Evolutionary conservation across 2,888 invertebrate species (phyloP).

Genomic region (Notodonta ziczac): DNA sequence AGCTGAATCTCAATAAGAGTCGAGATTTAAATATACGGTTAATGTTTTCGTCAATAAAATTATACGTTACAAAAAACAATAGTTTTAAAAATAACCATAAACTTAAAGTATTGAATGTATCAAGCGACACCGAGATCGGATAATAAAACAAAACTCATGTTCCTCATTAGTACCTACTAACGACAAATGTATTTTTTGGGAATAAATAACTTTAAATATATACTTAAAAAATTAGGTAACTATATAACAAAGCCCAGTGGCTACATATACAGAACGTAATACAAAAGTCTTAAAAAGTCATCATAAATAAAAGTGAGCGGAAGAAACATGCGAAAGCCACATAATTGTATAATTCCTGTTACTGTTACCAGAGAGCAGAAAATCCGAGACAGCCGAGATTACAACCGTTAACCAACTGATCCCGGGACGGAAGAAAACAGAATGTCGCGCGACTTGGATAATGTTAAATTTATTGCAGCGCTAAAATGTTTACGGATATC

Average conservation of each 20-base stretch:
- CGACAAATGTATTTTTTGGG: too few species aligned
- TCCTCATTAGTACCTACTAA: too few species aligned
- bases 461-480: slow-evolving; percentile 83
- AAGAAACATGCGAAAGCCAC: slow-evolving; percentile 62
- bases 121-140: neutral
- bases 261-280: neutral
- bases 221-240: too few species aligned
- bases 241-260: neutral
- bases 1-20: slow-evolving; percentile 32
- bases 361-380: slow-evolving; percentile 66
- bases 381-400: slow-evolving; percentile 79
- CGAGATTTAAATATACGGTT: neutral
- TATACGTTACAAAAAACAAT: slow-evolving; percentile 2
- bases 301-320: slow-evolving; percentile 54
- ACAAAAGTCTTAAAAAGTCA: slow-evolving; percentile 17
- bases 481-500: slow-evolving; percentile 84
- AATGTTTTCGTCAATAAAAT: neutral
- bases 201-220: too few species aligned
- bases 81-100: too few species aligned
- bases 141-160: neutral
- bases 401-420: slow-evolving; percentile 82
- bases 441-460: slow-evolving; percentile 81
- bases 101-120: too few species aligned
- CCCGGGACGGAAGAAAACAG: slow-evolving; percentile 79
- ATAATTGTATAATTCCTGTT: slow-evolving; percentile 77